Evolutionary conservation across 92 coral and sea anemone species (phyloP), one percentile per base, ranked within the genome.

Genomic region (Meandrina meandrites): DNA sequence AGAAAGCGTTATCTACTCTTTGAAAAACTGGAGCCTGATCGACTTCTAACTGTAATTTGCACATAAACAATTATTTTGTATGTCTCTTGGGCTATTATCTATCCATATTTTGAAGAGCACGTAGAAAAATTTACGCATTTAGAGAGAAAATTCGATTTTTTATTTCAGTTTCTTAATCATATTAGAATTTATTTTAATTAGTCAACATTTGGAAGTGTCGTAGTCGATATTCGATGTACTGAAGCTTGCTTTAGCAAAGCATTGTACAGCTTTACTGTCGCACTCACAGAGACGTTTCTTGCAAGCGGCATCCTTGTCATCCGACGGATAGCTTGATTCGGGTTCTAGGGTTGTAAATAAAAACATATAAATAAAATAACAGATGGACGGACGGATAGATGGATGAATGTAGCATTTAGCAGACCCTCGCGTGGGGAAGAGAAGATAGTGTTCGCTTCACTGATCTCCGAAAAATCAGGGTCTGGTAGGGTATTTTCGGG

Each of bases 261-360:
- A 94, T 30, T 76, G 69, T 24, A 89, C 92, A 21, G 96, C 94
- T 16, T 57, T 79, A 32, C 96, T 94, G 76, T 94, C 96, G 66
- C 94, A 94, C 24, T 81, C 90, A 83, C 96, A 94, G 24, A 94
- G 45, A 11, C 85, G 79, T 71, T 40, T 57, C 80, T 84, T 91
- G 87, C 96, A 94, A 57, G 73, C 32, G 5, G 58, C 87, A 42
- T 88, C 79, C 27, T 45, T 7, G 42, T 87, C 91, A 40, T 68
- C 81, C 36, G 67, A n/a, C 12, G 85, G 85, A 71, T 91, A 93
- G 9, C 66, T 62, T n/a, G 89, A 88, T 58, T 68, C 66, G 8
- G 91, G 88, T 16, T 81, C 94, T 93, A 58, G 50, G 74, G 78
- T n/a, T 32, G 14, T 4, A 64, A 37, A 32, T 40, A n/a, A n/a